Evolutionary conservation across 2,888 invertebrate species (phyloP).

Genomic region (Julus scanicus): DNA sequence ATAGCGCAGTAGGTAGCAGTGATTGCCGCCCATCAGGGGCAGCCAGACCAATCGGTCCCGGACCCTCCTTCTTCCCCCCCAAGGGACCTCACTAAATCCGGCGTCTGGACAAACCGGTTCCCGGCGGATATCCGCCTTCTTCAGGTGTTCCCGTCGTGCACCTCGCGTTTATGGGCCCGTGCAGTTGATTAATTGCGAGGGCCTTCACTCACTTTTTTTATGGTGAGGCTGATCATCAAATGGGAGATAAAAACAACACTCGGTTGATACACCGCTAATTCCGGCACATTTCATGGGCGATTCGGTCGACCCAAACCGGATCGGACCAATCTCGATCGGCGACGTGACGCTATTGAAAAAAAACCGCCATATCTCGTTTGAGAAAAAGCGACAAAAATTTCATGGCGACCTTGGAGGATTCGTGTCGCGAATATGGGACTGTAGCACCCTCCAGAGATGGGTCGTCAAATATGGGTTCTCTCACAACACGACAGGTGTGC

Average conservation of each 20-base stretch:
- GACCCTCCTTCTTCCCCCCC: not conserved
- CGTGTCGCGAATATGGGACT: not conserved
- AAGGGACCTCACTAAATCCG: not conserved
- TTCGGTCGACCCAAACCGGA: not conserved
- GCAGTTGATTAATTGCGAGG: conserved; percentile 20
- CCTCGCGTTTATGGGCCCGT: not conserved
- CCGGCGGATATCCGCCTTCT: conserved; percentile 14
- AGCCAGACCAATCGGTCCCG: not conserved
- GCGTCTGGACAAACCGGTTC: not conserved
- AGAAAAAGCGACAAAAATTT: not conserved
- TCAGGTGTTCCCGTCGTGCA: conserved; percentile 27
- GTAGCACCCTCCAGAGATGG: not conserved
- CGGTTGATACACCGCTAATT: not conserved
- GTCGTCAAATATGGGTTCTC: too few relatives aligned
- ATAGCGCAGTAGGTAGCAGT: not conserved
- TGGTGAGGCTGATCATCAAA: conserved; percentile 4
- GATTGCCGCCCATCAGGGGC: conserved; percentile 3
- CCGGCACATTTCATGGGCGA: not conserved
- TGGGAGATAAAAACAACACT: conserved; percentile 14
- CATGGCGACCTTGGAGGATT: not conserved
- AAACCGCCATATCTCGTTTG: not conserved
- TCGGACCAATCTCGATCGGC: not conserved
- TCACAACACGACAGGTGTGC: too few relatives aligned
- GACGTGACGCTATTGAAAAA: not conserved
- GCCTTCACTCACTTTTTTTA: conserved; percentile 22